Conservation (phyloP, 2,888 invertebrate species). For the Ecdyonurus torrentis region DNA sequence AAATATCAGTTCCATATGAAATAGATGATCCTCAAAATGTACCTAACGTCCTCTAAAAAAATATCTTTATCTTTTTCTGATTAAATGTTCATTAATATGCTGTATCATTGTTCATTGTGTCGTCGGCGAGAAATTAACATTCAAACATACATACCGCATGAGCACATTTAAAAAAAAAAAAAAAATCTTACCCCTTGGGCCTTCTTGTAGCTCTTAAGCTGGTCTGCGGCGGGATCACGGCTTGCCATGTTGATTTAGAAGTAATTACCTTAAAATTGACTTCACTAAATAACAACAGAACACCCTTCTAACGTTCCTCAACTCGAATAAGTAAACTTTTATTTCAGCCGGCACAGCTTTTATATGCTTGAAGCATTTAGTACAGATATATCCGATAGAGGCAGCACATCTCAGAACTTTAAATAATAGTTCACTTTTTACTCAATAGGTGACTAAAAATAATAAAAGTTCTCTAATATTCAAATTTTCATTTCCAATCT, state of each 20-base stretch:
- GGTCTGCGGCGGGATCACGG: slow-evolving; percentile 43
- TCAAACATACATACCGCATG: no score
- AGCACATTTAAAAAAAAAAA: no score
- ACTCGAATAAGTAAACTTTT: neutral
- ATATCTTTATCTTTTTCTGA: no score
- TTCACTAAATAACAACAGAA: neutral
- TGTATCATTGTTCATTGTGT: no score
- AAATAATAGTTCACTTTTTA: neutral
- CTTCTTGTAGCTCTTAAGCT: slow-evolving; percentile 43
- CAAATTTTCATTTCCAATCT: no score
- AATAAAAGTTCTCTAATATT: no score
- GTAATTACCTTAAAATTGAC: neutral
- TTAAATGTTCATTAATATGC: no score
- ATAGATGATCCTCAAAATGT: no score
- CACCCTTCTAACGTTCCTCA: neutral
- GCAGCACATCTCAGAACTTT: neutral
- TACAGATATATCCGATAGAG: neutral
- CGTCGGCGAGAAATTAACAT: no score
- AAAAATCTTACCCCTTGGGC: slow-evolving; percentile 39
- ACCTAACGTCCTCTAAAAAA: no score
- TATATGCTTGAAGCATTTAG: neutral
- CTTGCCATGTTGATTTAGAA: slow-evolving; percentile 25
- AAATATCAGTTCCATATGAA: no score
- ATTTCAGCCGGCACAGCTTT: neutral
- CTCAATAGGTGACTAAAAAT: neutral